Percentiles rank a stretch among this genome's conserved stretches.
These are phyloP conservation scores for Ophion costatus DNA, from an alignment of 2,888 invertebrate species.

Conservation along the genomic window DNA sequence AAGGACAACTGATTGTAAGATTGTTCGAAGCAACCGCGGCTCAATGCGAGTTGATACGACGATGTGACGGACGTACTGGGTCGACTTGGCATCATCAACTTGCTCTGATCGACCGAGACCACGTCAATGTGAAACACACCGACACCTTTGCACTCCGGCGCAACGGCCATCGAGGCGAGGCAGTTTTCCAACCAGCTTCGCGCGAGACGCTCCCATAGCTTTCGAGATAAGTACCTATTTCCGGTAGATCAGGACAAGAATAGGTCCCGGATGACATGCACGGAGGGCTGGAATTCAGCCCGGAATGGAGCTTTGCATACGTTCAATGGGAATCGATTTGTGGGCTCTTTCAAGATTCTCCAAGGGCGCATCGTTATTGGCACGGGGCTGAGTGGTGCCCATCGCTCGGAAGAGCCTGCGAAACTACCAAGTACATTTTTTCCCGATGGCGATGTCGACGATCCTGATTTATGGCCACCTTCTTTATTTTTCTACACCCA, in stretches of 20 bases:
- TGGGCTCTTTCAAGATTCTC: background rate
- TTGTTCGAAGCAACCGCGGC: no score
- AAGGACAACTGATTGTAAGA: no score
- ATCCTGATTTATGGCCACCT: slow-evolving; percentile 6
- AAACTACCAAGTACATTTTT: background rate
- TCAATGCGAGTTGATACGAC: no score
- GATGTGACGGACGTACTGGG: no score
- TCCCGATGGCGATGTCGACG: background rate
- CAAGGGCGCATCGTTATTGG: background rate
- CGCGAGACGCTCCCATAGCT: background rate
- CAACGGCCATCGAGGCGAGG: background rate
- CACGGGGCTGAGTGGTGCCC: background rate
- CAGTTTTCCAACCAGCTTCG: background rate
- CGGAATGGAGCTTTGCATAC: background rate
- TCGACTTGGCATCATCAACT: no score
- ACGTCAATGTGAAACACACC: no score
- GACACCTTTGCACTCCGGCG: no score
- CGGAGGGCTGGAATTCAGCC: background rate
- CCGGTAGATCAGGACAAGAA: slow-evolving; percentile 3
- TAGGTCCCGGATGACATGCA: background rate
- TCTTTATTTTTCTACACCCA: background rate
- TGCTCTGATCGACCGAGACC: no score
- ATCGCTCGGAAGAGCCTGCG: background rate
- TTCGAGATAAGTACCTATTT: background rate
- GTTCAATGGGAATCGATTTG: slow-evolving; percentile 24